Evolutionary conservation across 92 coral and sea anemone species (phyloP).

Genomic region (Epizoanthus stellaris): DNA sequence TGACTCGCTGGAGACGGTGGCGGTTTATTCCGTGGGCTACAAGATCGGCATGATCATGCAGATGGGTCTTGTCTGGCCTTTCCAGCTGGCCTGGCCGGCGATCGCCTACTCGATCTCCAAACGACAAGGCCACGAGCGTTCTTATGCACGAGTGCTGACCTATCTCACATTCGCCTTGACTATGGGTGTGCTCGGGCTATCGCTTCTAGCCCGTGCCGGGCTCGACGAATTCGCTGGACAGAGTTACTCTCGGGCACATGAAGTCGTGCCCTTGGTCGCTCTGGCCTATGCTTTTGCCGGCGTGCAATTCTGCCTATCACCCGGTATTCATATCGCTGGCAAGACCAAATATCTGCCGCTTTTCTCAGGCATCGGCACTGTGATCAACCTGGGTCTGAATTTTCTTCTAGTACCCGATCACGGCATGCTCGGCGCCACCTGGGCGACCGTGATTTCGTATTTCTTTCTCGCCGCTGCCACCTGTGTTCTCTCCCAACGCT

Average conservation of each 20-base stretch:
- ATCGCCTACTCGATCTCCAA: neutral
- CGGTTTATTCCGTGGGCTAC: too few relatives aligned
- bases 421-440: neutral
- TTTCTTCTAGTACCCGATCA: neutral
- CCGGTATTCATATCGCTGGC: neutral
- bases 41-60: too few relatives aligned
- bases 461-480: too few relatives aligned
- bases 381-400: neutral
- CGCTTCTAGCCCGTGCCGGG: neutral
- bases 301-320: neutral
- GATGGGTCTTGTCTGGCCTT: too few relatives aligned
- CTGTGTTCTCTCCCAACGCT: too few relatives aligned
- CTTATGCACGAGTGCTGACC: neutral
- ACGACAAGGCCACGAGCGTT: neutral
- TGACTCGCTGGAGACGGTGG: too few relatives aligned
- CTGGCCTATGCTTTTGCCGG: neutral
- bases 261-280: neutral
- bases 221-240: neutral
- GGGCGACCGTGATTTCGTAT: neutral
- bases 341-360: too few relatives aligned
- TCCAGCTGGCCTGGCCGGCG: too few relatives aligned
- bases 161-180: neutral
- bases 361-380: neutral
- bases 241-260: neutral
- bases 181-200: neutral